Conservation (phyloP, 2,888 invertebrate species). For the Clanis bilineata region DNA sequence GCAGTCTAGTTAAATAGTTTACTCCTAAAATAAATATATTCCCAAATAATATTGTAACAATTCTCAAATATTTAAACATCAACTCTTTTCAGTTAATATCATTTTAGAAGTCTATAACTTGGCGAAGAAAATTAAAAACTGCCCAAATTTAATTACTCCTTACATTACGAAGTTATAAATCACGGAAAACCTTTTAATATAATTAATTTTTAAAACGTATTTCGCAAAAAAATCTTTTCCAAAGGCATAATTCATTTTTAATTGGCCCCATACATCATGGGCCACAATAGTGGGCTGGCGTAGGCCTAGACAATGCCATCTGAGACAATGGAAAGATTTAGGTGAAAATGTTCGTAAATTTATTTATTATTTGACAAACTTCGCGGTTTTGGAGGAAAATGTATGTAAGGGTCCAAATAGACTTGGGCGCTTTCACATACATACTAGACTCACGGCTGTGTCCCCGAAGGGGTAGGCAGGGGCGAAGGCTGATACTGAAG, state of each 20-base stretch:
- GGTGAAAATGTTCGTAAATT: conserved; percentile 13
- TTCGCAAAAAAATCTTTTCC: conserved; percentile 40
- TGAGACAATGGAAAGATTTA: conserved; percentile 59
- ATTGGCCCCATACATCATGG: conserved; percentile 48
- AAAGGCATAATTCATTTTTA: conserved; percentile 48
- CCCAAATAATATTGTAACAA: no score
- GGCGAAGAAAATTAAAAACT: not conserved
- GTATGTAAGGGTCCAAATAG: not conserved
- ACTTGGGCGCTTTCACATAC: not conserved
- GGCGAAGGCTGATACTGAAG: no score
- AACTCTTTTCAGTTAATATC: no score
- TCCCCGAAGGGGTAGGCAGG: no score
- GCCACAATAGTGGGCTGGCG: conserved; percentile 42
- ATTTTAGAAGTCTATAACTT: not conserved
- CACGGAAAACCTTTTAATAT: conserved; percentile 23
- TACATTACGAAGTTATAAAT: conserved; percentile 5
- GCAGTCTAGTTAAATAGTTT: no score
- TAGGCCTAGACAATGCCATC: conserved; percentile 42
- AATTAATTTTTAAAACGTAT: conserved; percentile 36
- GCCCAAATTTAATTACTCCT: conserved; percentile 8
- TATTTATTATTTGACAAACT: conserved; percentile 18
- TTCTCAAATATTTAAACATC: no score
- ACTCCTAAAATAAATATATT: no score
- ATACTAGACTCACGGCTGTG: no score
- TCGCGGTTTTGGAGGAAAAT: conserved; percentile 8